Conservation (phyloP, 2,797 vertebrate species). For the Schizopygopsis pylzovi region DNA sequence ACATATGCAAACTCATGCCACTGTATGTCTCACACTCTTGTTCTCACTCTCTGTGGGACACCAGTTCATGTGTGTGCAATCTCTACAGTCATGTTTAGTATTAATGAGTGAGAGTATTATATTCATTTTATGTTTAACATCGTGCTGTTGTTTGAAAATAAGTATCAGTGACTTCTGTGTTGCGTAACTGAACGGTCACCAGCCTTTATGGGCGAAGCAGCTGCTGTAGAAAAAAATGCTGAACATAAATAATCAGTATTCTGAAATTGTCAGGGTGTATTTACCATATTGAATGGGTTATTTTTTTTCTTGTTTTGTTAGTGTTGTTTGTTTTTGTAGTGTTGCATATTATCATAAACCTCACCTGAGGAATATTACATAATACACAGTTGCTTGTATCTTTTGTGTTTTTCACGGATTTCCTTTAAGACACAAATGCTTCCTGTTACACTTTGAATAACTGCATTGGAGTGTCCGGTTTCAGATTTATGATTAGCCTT, state of each 20-base stretch:
- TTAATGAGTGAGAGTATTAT: background rate
- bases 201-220: background rate
- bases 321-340: background rate
- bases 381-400: slow-evolving; percentile 4
- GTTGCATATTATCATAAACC: slow-evolving; percentile 9
- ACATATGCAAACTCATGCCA: slow-evolving; percentile 1
- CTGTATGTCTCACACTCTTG: slow-evolving; percentile 27
- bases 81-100: slow-evolving; percentile 8
- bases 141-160: background rate
- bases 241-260: background rate
- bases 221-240: slow-evolving; percentile 1
- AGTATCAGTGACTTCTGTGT: background rate
- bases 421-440: slow-evolving; percentile 17
- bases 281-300: background rate
- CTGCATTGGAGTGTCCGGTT: slow-evolving; percentile 20
- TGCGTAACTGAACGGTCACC: background rate
- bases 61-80: background rate
- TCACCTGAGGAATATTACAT: background rate
- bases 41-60: slow-evolving; percentile 31
- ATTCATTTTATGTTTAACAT: background rate
- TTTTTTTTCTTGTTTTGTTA: background rate
- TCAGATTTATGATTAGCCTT: slow-evolving; percentile 25
- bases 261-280: background rate
- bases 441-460: slow-evolving; percentile 24
- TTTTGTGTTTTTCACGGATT: background rate